phyloP scores from a whole-genome alignment of 2,113 vertebrate genomes.

The Gnathonemus echidnorhynchus region DNA sequence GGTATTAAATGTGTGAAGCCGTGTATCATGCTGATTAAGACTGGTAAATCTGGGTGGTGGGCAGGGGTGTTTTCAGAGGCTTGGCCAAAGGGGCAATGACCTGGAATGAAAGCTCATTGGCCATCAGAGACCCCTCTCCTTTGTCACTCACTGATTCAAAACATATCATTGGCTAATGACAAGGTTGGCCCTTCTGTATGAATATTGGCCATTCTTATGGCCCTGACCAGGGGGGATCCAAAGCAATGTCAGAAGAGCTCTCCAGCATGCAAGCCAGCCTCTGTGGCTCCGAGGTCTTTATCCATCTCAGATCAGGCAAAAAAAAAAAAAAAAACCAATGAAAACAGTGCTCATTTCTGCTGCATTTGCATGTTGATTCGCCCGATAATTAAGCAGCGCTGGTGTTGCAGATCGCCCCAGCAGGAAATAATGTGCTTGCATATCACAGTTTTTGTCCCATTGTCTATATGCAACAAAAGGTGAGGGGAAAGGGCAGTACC shows the following conservation, averaged over 20 bases:
- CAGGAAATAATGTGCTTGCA: constrained; percentile 16
- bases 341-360: constrained; percentile 5
- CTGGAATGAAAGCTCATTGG: not conserved
- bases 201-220: not conserved
- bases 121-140: not conserved
- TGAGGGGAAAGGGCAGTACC: not conserved
- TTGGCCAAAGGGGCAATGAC: not conserved
- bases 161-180: not conserved
- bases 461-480: not conserved
- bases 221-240: not conserved
- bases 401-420: not conserved
- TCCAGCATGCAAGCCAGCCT: not conserved
- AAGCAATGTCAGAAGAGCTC: not conserved
- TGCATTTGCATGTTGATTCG: constrained; percentile 26
- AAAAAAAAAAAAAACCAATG: not conserved
- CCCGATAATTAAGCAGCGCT: constrained; percentile 17
- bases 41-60: not conserved
- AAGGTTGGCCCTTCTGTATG: not conserved
- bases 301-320: constrained; percentile 22
- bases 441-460: constrained; percentile 1
- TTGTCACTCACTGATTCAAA: not conserved
- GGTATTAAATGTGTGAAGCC: not conserved
- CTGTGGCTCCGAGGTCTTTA: constrained; percentile 21
- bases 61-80: not conserved
- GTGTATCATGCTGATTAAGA: not conserved